Evolutionary conservation across 2,113 vertebrate species (phyloP).

Genomic region (Trinectes maculatus): DNA sequence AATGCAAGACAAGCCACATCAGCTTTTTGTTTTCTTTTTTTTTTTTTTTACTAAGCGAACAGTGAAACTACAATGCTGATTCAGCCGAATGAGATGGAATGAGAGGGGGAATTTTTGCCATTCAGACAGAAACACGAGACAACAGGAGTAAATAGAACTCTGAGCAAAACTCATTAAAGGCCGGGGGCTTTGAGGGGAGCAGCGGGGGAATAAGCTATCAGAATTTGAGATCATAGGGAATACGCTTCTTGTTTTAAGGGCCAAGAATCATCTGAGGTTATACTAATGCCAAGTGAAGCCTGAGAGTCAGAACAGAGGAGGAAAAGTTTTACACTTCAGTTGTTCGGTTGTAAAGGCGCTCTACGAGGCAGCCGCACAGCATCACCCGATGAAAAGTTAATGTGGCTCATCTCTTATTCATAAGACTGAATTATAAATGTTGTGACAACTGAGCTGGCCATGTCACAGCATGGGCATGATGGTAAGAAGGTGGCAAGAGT

Average conservation of each 20-base stretch:
- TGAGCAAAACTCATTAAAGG: conserved; percentile 71
- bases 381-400: conserved; percentile 76
- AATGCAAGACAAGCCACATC: conserved; percentile 51
- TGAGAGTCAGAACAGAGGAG: conserved; percentile 63
- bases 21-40: too few relatives aligned
- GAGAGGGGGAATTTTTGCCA: conserved; percentile 44
- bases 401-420: conserved; percentile 74
- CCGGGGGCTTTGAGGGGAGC: conserved; percentile 35
- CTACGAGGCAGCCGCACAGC: conserved; percentile 60
- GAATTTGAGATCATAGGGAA: conserved; percentile 73
- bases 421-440: conserved; percentile 76
- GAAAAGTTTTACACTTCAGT: conserved; percentile 69
- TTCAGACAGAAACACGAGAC: conserved; percentile 65
- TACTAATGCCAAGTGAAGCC: conserved; percentile 69
- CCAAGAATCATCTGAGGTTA: conserved; percentile 67
- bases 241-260: conserved; percentile 58
- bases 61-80: conserved; percentile 61
- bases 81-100: conserved; percentile 50
- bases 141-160: conserved; percentile 70
- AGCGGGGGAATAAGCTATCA: conserved; percentile 39
- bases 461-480: conserved; percentile 62
- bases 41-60: conserved; percentile 60
- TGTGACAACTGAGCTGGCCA: conserved; percentile 59
- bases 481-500: conserved; percentile 42
- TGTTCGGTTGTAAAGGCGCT: conserved; percentile 67